Base-by-base conservation (phyloP, 2,888 invertebrate species). In the Chromoteleia sp. region DNA sequence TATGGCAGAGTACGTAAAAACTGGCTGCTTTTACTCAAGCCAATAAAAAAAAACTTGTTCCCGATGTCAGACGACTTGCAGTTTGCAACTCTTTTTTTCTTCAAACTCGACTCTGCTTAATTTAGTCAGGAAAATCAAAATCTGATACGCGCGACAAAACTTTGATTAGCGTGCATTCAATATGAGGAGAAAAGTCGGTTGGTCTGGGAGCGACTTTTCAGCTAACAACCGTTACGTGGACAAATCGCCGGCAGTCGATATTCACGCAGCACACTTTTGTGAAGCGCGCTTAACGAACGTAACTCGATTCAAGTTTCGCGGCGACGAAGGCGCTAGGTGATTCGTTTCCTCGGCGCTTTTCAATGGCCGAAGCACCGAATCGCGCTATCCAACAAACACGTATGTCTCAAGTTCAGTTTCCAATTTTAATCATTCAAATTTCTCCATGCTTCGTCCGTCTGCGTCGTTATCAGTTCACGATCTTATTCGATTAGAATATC, bases 241-340 rank as follows among this genome's bases (percentile, higher is more conserved):
- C 30, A 48, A 63, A 63, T 63, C 33, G 36, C 19, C 19, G 30
- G 36, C 63, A 19, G 33, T 48, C 48, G 63, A 48, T 63, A 48
- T 63, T 63, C 33, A 63, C 65, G 52, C 10, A 39, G 25, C 45
- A 33, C n/a, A 19, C 39, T 52, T 39, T 39, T 25, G 43, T 65
- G 50, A 50, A 52, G 52, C 52, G 50, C 12, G 65, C 65, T 52
- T 52, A 65, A 65, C 65, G 65, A 65, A 65, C 43, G 36, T 21
- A 54, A 54, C 21, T 59, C 12, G 59, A 30, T 30, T 17, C 33
- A 63, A 50, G 50, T 50, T 50, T 30, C 43, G 17, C 43, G 15
- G 15, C 17, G 17, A 7, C 6, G 45, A 50, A 63, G 63, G 19
- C 25, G 17, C 5, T 10, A 17, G 45, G 6, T 14, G 6, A 12